phyloP scores from a whole-genome alignment of 2,797 vertebrate genomes.

The Galaxias olidus region DNA sequence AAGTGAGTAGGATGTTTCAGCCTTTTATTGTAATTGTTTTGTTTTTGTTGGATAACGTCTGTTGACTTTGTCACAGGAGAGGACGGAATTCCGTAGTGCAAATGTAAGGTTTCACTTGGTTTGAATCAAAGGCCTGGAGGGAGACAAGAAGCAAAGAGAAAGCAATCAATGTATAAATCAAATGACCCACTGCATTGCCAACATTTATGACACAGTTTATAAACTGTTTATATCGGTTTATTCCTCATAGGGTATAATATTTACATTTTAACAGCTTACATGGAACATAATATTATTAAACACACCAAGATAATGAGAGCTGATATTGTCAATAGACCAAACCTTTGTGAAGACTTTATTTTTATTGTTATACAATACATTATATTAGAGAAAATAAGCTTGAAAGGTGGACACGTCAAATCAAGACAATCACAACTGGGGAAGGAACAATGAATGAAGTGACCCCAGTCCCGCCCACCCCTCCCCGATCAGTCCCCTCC shows the following conservation, averaged over 20 bases:
- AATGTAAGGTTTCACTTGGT: constrained; percentile 83
- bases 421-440: no score
- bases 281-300: background rate
- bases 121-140: constrained; percentile 82
- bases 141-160: constrained; percentile 27
- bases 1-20: constrained; percentile 36
- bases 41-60: constrained; percentile 65
- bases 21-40: constrained; percentile 64
- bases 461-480: no score
- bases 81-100: constrained; percentile 72
- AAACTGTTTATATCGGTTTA: no score
- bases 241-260: no score
- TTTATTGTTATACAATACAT: no score
- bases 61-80: constrained; percentile 47
- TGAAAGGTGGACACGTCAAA: no score
- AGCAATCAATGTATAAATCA: background rate
- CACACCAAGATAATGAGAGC: background rate
- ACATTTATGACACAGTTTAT: no score
- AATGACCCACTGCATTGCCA: no score
- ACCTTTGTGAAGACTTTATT: background rate
- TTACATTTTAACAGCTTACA: no score
- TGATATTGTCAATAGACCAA: background rate
- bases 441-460: background rate
- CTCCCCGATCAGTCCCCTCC: constrained; percentile 25
- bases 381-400: no score